Evolutionary conservation across 2,797 vertebrate species (phyloP).

Genomic region (Chaetodon trifasciatus): DNA sequence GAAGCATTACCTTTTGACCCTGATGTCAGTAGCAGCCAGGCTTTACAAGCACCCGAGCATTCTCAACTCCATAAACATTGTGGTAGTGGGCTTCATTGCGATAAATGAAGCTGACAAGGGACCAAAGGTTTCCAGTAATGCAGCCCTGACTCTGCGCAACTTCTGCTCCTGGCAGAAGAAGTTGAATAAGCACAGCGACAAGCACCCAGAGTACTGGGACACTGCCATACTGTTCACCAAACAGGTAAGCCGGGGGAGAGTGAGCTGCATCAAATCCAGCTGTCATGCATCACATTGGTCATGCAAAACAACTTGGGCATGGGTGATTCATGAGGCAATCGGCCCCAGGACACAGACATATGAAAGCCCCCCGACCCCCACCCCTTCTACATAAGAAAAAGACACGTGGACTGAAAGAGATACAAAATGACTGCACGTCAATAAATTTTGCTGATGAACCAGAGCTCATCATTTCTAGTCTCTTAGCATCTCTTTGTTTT

Average conservation of each 20-base stretch:
- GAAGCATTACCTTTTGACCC: conserved; percentile 94
- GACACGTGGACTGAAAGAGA: neutral
- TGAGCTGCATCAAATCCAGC: neutral
- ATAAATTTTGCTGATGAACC: too few relatives aligned
- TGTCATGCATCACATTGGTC: neutral
- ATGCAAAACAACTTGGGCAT: neutral
- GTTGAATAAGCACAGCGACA: conserved; percentile 95
- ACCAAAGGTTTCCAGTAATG: conserved; percentile 94
- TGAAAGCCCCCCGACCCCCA: neutral
- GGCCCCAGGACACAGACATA: neutral
- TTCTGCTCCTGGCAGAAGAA: conserved; percentile 99
- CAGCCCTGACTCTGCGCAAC: conserved; percentile 95
- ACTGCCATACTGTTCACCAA: conserved; percentile 98
- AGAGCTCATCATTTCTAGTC: too few relatives aligned
- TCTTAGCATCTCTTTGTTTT: neutral
- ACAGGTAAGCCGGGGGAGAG: conserved; percentile 87
- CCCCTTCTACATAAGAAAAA: neutral
- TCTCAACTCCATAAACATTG: conserved; percentile 93
- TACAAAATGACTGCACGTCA: neutral
- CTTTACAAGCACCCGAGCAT: conserved; percentile 98
- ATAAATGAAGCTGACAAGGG: conserved; percentile 92
- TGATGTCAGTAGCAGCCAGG: conserved; percentile 95
- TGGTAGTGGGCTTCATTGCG: conserved; percentile 95
- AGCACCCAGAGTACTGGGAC: conserved; percentile 97
- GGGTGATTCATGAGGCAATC: neutral